Percentiles rank a stretch among this genome's conserved stretches.
These are phyloP conservation scores for Premnoplex brunnescens DNA, from an alignment of 2,797 vertebrate species.

Conservation along the genomic window DNA sequence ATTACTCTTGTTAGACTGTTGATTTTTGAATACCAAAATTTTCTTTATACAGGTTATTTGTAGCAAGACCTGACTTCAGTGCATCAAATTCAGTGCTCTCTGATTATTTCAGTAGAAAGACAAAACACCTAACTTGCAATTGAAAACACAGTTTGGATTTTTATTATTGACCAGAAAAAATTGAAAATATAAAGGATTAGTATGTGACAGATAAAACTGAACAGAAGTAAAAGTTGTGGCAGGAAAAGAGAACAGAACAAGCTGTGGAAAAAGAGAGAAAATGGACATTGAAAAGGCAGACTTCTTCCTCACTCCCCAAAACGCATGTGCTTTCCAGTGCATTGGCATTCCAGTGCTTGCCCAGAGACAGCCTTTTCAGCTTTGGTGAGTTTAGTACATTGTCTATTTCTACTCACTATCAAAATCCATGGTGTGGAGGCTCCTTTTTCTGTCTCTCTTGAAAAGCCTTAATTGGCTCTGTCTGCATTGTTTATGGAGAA, in stretches of 20 bases:
- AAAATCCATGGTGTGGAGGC: background rate
- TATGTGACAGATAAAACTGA: background rate
- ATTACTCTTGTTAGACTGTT: background rate
- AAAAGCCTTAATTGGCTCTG: background rate
- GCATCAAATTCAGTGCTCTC: background rate
- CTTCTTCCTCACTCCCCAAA: background rate
- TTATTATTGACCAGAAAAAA: background rate
- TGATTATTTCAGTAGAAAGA: background rate
- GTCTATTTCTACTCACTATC: background rate
- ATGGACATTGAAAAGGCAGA: background rate
- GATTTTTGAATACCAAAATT: background rate
- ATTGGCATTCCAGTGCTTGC: background rate
- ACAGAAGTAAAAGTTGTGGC: background rate
- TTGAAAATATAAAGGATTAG: background rate
- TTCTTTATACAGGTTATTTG: background rate
- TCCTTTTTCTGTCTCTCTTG: background rate
- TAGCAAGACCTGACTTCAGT: background rate
- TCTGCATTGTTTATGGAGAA: background rate
- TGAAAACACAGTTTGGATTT: accelerated
- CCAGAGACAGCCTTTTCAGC: background rate
- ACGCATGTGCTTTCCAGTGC: background rate
- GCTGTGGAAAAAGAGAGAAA: background rate
- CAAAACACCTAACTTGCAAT: background rate
- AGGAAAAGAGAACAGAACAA: background rate
- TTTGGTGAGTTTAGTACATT: background rate